phyloP scores from a whole-genome alignment of 1,140 invertebrate genomes.

The Drosophila busckii region DNA sequence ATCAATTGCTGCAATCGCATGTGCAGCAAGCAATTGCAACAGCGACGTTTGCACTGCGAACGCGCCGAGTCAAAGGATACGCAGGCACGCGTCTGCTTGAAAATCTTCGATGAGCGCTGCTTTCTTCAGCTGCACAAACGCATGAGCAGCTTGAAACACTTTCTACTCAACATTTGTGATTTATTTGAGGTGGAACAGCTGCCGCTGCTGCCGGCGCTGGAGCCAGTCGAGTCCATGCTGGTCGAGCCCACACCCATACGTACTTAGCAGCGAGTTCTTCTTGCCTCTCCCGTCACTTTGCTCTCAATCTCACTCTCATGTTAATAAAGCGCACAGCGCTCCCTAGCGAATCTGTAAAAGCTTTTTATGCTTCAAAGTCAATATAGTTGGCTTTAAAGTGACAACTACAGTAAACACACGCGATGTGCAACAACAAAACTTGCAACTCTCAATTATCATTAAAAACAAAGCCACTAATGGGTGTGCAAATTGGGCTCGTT shows the following conservation, averaged over 20 bases:
- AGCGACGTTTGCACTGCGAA: conserved; percentile 20
- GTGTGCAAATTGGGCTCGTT: too few species aligned
- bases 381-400: conserved; percentile 71
- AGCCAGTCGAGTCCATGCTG: background rate
- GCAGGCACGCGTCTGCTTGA: conserved; percentile 17
- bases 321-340: conserved; percentile 61
- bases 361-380: conserved; percentile 74
- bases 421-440: too few species aligned
- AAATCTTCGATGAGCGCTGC: conserved; percentile 33
- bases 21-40: conserved; percentile 7
- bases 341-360: conserved; percentile 67
- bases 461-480: too few species aligned
- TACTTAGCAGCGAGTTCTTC: too few species aligned
- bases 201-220: background rate
- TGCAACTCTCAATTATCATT: too few species aligned
- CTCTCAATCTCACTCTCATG: too few species aligned
- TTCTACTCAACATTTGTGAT: conserved; percentile 14
- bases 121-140: conserved; percentile 17
- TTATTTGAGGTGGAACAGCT: conserved; percentile 18
- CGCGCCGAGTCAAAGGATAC: conserved; percentile 16
- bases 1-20: conserved; percentile 8
- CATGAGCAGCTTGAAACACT: conserved; percentile 5
- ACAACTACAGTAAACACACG: conserved; percentile 59
- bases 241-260: too few species aligned
- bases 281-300: too few species aligned